Base-by-base conservation (phyloP, 2,888 invertebrate genomes). In the Aproaerema taeniolella region DNA sequence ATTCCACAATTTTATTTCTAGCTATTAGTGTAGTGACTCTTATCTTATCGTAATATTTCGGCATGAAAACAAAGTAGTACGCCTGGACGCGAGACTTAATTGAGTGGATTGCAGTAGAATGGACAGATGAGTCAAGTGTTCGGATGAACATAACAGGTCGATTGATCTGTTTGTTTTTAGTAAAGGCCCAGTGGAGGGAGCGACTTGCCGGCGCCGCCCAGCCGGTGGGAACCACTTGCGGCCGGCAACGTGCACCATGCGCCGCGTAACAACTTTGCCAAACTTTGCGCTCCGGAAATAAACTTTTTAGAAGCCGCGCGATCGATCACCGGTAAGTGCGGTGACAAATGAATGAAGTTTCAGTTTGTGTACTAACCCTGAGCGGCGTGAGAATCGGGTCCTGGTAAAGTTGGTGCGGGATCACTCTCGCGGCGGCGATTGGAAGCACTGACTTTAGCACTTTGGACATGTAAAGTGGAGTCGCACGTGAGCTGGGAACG, bases 401-500 rank as follows among this genome's bases (percentile, higher is more conserved):
- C 76, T 78, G 74, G 74, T 72, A 65, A 71, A 73, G 72, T 55
- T 64, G 72, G 71, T 78, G 81, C 74, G 80, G 83, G 69, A 78
- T 66, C 82, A 86, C 81, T 80, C 65, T 75, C 75, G 81, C 79
- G 77, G 75, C 75, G 65, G 78, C 74, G 72, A 72, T 71, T 61
- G 83, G 80, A 69, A 81, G 82, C 85, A 86, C 85, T 82, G 85
- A 76, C 68, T 82, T 76, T 63, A 82, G 66, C 83, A 85, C 86
- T 85, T 79, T 80, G 78, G 79, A 77, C 79, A 83, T 81, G 76
- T 81, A 78, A 70, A 67, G 81, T 70, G 62, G 67, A 62, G 68
- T 67, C 62, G 67, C 67, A 76, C 77, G 73, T 62, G 66, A 58
- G 63, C 60, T 52, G 55, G 60, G 53, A 53, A 51, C 46, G 43